These are phyloP conservation scores for Hydractinia symbiolongicarpus DNA, from an alignment of 30 jellyfish, hydroid and myxozoan species.

Conservation along the genomic window DNA sequence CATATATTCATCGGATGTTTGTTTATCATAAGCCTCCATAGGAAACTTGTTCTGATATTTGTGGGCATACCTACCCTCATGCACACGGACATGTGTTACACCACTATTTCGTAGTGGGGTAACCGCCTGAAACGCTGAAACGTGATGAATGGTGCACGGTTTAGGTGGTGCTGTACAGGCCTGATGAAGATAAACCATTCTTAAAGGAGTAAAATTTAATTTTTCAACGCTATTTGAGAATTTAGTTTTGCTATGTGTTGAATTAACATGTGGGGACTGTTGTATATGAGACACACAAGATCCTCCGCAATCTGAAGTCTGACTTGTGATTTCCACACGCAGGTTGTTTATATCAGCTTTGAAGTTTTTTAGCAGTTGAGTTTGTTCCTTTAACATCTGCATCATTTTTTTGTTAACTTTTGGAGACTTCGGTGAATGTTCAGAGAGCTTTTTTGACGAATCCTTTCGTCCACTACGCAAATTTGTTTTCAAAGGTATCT, in stretches of 20 bases:
- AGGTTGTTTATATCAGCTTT: constrained; percentile 9
- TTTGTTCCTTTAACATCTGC: constrained; percentile 6
- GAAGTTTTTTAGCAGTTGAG: constrained; percentile 3
- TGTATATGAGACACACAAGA: neutral
- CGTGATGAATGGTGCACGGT: neutral
- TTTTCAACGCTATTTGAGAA: neutral
- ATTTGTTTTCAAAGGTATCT: too few species aligned
- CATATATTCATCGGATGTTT: neutral
- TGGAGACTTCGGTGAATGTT: too few species aligned
- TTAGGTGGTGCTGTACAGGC: neutral
- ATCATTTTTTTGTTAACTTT: constrained; percentile 17
- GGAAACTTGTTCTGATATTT: neutral
- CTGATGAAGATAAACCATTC: neutral
- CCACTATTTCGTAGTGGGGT: neutral
- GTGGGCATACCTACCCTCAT: neutral
- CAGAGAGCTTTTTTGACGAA: too few species aligned
- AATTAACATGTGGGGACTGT: neutral
- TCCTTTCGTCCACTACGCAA: too few species aligned
- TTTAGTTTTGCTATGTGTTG: neutral
- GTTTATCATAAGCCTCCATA: neutral
- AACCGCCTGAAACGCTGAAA: neutral
- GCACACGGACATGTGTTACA: neutral
- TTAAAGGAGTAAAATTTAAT: neutral
- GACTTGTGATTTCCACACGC: constrained; percentile 7
- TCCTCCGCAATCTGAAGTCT: constrained; percentile 10